Conservation (phyloP, 2,888 invertebrate genomes). For the Tryphoninae sp. region DNA sequence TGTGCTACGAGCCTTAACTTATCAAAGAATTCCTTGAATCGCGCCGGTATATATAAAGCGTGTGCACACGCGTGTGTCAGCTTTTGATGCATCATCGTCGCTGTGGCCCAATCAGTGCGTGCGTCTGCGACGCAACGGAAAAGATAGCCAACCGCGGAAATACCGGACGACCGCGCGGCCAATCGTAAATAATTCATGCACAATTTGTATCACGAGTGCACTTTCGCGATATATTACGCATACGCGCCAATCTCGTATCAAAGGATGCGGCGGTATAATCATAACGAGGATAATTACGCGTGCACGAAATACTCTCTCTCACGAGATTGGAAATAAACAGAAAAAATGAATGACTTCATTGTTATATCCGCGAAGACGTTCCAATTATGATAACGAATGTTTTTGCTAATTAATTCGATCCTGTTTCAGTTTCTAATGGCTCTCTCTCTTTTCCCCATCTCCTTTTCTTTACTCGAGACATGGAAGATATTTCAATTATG, state of each 20-base stretch:
- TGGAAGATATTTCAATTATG: conserved; percentile 47
- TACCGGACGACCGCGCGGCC: conserved; percentile 32
- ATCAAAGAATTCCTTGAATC: conserved; percentile 65
- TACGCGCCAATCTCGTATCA: conserved; percentile 33
- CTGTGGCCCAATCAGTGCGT: neutral
- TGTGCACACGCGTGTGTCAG: conserved; percentile 3
- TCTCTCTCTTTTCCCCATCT: no score
- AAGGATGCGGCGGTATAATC: conserved; percentile 41
- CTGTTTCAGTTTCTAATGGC: conserved; percentile 1
- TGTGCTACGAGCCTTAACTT: conserved; percentile 54
- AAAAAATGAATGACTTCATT: conserved; percentile 41
- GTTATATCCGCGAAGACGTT: conserved; percentile 15
- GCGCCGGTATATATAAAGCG: conserved; percentile 31
- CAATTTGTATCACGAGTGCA: conserved; percentile 45
- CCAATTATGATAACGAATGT: conserved; percentile 15
- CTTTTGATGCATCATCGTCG: conserved; percentile 46
- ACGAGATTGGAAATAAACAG: neutral
- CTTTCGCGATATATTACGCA: conserved; percentile 12
- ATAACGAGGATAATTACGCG: conserved; percentile 50
- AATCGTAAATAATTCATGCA: conserved; percentile 55
- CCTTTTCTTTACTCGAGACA: neutral
- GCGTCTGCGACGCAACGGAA: conserved; percentile 20
- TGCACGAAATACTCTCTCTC: conserved; percentile 4
- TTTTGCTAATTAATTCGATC: conserved; percentile 2
- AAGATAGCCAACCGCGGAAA: conserved; percentile 43